A percentile compares a stretch with the other conserved stretches of the same genome.
phyloP scores from a whole-genome alignment of 2,888 invertebrate genomes.

The Leistus spinibarbis region DNA sequence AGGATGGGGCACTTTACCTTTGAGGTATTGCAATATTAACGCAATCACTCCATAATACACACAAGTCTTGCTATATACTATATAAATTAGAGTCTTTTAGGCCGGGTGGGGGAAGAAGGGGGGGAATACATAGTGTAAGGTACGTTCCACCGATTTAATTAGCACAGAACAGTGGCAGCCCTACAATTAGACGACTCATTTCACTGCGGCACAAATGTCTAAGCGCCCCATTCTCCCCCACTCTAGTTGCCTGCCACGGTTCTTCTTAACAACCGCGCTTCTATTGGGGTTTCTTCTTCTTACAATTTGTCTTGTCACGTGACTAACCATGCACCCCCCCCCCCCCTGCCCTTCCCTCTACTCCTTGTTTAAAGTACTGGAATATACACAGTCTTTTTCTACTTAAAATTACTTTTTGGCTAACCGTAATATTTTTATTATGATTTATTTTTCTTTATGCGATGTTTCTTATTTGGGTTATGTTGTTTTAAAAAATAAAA shows the following conservation, averaged over 20 bases:
- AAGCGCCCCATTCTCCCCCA: neutral
- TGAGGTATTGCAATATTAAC: constrained; percentile 17
- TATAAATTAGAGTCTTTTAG: no score
- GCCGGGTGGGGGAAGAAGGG: neutral
- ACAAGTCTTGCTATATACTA: no score
- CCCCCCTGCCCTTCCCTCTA: no score
- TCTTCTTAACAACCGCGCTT: no score
- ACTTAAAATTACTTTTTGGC: constrained; percentile 9
- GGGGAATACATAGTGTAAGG: neutral
- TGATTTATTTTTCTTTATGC: neutral
- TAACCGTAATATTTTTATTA: constrained; percentile 5
- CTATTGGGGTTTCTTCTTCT: no score
- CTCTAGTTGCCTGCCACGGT: neutral
- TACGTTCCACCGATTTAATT: neutral
- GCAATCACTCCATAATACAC: constrained; percentile 1
- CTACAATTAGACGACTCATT: constrained; percentile 11
- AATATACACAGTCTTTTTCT: neutral
- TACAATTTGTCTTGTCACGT: constrained; percentile 1
- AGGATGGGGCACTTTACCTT: neutral
- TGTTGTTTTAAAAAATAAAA: neutral
- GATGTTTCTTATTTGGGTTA: neutral
- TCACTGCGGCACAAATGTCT: neutral
- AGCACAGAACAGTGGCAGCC: neutral
- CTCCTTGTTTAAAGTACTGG: no score
- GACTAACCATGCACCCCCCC: no score